Evolutionary conservation across 2,113 vertebrate genomes (phyloP).

Genomic region (Microtus pennsylvanicus): DNA sequence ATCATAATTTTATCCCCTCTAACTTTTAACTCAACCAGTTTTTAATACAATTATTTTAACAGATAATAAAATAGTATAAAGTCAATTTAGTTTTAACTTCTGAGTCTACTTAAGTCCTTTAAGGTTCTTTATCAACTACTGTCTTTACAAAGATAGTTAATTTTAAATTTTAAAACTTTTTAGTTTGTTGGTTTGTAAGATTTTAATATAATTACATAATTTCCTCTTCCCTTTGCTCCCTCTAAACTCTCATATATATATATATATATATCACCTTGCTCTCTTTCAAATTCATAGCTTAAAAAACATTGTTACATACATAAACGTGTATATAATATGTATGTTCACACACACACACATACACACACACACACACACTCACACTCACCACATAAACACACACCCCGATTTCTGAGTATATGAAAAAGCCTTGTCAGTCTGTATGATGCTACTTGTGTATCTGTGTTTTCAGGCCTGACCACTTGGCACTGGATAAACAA

Average conservation of each 20-base stretch:
- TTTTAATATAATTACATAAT: not conserved
- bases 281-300: not conserved
- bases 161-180: not conserved
- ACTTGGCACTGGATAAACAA: not conserved
- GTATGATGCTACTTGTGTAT: not conserved
- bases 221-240: not conserved
- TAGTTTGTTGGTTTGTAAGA: not conserved
- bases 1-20: not conserved
- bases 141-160: slow-evolving; percentile 3
- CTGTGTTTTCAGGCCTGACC: not conserved
- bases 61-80: slow-evolving; percentile 8
- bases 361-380: not conserved
- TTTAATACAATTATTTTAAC: not conserved
- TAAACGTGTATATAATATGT: not conserved
- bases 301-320: not conserved
- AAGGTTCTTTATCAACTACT: not conserved
- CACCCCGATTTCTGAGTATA: not conserved
- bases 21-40: not conserved
- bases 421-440: not conserved
- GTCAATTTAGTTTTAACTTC: not conserved
- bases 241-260: not conserved
- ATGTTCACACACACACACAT: not conserved
- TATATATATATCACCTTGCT: not conserved
- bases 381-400: not conserved
- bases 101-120: not conserved